Evolutionary conservation across 2,888 invertebrate genomes (phyloP).

Genomic region (Resseliella maxima): DNA sequence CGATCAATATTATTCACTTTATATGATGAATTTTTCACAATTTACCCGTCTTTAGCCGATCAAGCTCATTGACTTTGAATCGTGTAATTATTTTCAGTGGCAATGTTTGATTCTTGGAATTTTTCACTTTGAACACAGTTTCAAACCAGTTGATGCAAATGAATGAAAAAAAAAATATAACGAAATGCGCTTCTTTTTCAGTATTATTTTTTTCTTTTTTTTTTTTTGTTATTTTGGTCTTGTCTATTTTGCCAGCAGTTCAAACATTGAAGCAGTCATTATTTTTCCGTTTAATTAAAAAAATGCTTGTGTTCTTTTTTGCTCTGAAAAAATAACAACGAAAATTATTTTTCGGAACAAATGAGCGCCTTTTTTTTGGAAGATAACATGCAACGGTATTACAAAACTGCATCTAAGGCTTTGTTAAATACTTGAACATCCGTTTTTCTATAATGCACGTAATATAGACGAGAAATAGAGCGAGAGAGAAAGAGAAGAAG

Average conservation of each 20-base stretch:
- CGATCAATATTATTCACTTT: slow-evolving; percentile 11
- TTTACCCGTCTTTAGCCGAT: background rate
- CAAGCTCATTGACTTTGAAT: background rate
- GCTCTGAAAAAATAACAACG: slow-evolving; percentile 34
- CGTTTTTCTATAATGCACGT: background rate
- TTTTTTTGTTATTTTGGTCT: background rate
- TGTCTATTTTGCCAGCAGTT: background rate
- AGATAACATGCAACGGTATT: slow-evolving; percentile 3
- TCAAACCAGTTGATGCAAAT: background rate
- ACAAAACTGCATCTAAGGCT: slow-evolving; percentile 22
- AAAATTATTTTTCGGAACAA: slow-evolving; percentile 41
- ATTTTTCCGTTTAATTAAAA: slow-evolving; percentile 53
- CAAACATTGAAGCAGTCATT: slow-evolving; percentile 43
- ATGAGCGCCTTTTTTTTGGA: background rate
- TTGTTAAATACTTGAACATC: slow-evolving; percentile 28
- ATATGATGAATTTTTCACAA: slow-evolving; percentile 9
- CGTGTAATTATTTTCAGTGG: slow-evolving; percentile 1
- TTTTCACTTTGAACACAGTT: background rate
- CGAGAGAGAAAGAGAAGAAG: too few relatives aligned
- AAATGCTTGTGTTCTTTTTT: slow-evolving; percentile 27
- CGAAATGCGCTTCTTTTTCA: background rate
- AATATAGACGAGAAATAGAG: background rate
- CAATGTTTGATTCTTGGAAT: background rate
- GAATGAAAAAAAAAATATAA: too few relatives aligned
- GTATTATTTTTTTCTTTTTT: background rate